These are phyloP conservation scores for Tipula vernalis DNA, from an alignment of 2,888 invertebrate species.

Conservation along the genomic window DNA sequence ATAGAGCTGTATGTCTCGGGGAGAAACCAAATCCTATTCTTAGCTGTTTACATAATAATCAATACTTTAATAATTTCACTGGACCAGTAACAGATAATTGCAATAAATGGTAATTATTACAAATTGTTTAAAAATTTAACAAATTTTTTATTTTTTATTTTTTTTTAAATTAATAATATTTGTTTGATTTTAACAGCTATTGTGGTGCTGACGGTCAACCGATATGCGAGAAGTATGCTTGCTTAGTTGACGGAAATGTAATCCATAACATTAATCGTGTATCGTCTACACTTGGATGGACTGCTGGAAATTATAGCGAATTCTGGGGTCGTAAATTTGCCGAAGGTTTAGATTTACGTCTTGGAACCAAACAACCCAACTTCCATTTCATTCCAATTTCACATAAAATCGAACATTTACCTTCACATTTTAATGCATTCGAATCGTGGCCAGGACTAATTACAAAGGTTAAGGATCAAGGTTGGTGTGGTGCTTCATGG, in stretches of 20 bases:
- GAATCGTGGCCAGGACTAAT: slow-evolving; percentile 62
- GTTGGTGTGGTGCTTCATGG: slow-evolving; percentile 82
- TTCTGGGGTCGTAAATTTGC: slow-evolving; percentile 73
- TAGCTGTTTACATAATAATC: slow-evolving; percentile 40
- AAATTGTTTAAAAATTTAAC: background rate
- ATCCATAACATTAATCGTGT: slow-evolving; percentile 51
- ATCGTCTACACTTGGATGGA: slow-evolving; percentile 51
- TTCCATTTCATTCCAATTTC: slow-evolving; percentile 15
- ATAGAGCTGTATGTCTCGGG: slow-evolving; percentile 56
- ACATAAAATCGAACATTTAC: slow-evolving; percentile 37
- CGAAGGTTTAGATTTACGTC: slow-evolving; percentile 62
- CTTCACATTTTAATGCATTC: slow-evolving; percentile 62
- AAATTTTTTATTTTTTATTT: background rate
- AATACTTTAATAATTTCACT: slow-evolving; percentile 39
- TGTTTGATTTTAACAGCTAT: slow-evolving; percentile 34
- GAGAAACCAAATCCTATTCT: slow-evolving; percentile 21
- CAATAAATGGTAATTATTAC: slow-evolving; percentile 52
- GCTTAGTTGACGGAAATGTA: slow-evolving; percentile 61
- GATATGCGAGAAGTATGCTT: slow-evolving; percentile 56
- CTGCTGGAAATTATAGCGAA: slow-evolving; percentile 63
- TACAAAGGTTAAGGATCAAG: slow-evolving; percentile 56
- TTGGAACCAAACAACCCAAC: slow-evolving; percentile 41
- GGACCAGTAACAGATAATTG: slow-evolving; percentile 49
- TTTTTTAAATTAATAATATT: background rate
- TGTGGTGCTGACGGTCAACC: slow-evolving; percentile 36